A percentile compares a stretch with the other conserved stretches of the same genome.
Evolutionary conservation across 2,797 vertebrate species (phyloP).

Genomic region (Xerus rutilus): DNA sequence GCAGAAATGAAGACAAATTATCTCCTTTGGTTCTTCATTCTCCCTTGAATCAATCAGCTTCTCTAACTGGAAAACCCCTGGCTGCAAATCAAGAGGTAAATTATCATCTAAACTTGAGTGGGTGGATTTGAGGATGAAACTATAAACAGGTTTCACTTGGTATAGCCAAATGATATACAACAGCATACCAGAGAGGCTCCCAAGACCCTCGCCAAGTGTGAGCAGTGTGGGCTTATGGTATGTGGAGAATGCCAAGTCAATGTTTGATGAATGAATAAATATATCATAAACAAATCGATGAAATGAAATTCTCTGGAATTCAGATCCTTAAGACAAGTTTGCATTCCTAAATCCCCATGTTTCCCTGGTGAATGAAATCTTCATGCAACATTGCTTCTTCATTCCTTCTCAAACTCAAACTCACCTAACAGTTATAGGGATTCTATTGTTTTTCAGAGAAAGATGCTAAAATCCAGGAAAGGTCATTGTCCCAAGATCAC

Average conservation of each 20-base stretch:
- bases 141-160: constrained; percentile 2
- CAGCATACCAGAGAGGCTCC: not conserved
- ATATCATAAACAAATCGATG: not conserved
- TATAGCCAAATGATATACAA: constrained; percentile 20
- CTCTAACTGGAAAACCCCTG: constrained; percentile 44
- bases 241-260: not conserved
- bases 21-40: not conserved
- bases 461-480: not conserved
- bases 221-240: not conserved
- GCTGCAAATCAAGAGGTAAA: constrained; percentile 61
- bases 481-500: not conserved
- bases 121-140: not conserved
- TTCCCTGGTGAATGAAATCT: constrained; percentile 46
- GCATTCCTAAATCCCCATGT: not conserved
- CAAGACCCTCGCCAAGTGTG: not conserved
- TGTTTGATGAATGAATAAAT: constrained; percentile 33
- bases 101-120: not conserved
- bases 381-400: not conserved
- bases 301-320: not conserved
- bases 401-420: not conserved
- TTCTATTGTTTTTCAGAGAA: constrained; percentile 41
- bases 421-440: not conserved
- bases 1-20: constrained; percentile 45
- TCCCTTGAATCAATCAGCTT: not conserved
- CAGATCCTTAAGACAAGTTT: not conserved